Evolutionary conservation across 1,140 invertebrate genomes (phyloP).

Genomic region (Carposina sasakii): DNA sequence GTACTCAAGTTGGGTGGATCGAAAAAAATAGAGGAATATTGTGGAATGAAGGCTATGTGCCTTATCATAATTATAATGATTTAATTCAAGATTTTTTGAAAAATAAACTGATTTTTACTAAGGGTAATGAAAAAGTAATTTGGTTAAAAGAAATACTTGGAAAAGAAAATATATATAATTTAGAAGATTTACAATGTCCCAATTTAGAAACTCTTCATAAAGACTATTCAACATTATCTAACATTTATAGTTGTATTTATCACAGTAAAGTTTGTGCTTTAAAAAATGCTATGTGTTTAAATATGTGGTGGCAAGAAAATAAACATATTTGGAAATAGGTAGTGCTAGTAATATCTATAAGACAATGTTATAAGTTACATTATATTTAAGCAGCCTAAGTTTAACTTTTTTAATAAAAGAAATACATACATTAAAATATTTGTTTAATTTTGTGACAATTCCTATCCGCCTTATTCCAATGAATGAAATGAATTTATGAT

Average conservation of each 20-base stretch:
- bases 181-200: constrained; percentile 5
- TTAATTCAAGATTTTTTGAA: neutral
- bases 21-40: constrained; percentile 8
- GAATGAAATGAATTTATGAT: too few species aligned
- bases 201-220: neutral
- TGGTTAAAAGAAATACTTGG: constrained; percentile 3
- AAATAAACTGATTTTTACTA: constrained; percentile 4
- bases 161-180: constrained; percentile 4
- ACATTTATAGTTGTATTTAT: constrained; percentile 1
- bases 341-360: too few species aligned
- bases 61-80: neutral
- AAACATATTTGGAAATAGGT: too few species aligned
- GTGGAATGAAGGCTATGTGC: constrained; percentile 7
- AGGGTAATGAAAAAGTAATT: constrained; percentile 5
- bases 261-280: constrained; percentile 2
- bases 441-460: too few species aligned
- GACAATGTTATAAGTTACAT: too few species aligned
- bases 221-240: neutral
- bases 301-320: neutral
- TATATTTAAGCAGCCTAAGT: too few species aligned
- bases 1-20: constrained; percentile 4
- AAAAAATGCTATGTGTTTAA: constrained; percentile 6
- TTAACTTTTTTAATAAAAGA: too few species aligned
- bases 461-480: too few species aligned
- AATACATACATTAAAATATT: too few species aligned